Percentiles rank a stretch among this genome's conserved stretches.
Evolutionary conservation across 2,888 invertebrate genomes (phyloP).

Genomic region (Anarsia innoxiella): DNA sequence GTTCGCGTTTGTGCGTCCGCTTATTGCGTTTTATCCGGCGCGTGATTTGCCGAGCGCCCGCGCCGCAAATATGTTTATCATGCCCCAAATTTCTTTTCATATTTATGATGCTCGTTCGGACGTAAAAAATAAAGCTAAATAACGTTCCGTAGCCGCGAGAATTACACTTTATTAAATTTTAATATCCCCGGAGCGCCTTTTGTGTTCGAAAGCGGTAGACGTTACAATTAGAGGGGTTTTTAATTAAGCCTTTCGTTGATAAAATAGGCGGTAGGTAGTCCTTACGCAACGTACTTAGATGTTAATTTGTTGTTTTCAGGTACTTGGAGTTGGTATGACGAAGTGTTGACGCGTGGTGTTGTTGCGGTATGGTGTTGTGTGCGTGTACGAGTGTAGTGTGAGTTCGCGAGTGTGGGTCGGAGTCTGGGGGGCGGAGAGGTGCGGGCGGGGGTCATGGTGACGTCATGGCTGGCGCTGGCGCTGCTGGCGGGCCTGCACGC

Average conservation of each 20-base stretch:
- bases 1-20: slow-evolving; percentile 55
- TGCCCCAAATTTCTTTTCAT: slow-evolving; percentile 43
- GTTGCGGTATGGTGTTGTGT: slow-evolving; percentile 12
- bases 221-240: slow-evolving; percentile 40
- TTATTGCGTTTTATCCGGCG: slow-evolving; percentile 55
- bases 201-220: slow-evolving; percentile 34
- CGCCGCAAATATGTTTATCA: slow-evolving; percentile 54
- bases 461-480: slow-evolving; percentile 58
- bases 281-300: no score
- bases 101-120: slow-evolving; percentile 41
- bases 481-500: slow-evolving; percentile 38
- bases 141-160: slow-evolving; percentile 32
- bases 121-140: slow-evolving; percentile 42
- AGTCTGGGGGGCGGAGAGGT: slow-evolving; percentile 35
- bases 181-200: slow-evolving; percentile 43
- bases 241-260: slow-evolving; percentile 36
- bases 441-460: slow-evolving; percentile 50
- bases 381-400: slow-evolving; percentile 6
- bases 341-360: slow-evolving; percentile 13
- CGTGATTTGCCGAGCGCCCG: slow-evolving; percentile 42
- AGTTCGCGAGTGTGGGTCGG: slow-evolving; percentile 9
- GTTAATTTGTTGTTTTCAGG: slow-evolving; percentile 31
- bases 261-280: slow-evolving; percentile 13
- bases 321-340: slow-evolving; percentile 41
- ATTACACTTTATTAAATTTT: slow-evolving; percentile 57